Conservation (phyloP, 2,888 invertebrate genomes). For the Julus scanicus region DNA sequence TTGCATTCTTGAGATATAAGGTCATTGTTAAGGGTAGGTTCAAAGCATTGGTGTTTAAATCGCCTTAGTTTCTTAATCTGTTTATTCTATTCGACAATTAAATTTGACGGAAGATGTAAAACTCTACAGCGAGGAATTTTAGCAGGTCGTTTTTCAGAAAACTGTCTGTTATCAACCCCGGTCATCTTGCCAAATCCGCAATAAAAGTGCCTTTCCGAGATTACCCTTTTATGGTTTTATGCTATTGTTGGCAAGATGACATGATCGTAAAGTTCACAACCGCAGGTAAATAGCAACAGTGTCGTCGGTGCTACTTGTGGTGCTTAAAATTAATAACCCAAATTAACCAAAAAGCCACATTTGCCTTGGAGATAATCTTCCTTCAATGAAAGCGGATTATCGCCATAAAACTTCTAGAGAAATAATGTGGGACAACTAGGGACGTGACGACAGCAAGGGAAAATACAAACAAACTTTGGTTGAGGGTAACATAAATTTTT, state of each 20-base stretch:
- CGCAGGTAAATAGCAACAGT: neutral
- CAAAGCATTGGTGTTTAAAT: too few species aligned
- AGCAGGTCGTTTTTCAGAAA: neutral
- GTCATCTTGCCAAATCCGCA: neutral
- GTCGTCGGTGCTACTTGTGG: neutral
- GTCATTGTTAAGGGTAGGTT: too few species aligned
- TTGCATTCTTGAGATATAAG: too few species aligned
- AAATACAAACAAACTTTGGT: too few species aligned
- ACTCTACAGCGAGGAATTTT: neutral
- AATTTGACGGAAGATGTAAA: neutral
- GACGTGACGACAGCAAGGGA: too few species aligned
- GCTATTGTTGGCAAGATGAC: neutral
- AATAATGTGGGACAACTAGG: too few species aligned
- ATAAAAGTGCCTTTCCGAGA: neutral
- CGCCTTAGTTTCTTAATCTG: too few species aligned
- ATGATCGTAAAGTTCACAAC: neutral
- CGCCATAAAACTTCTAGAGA: neutral
- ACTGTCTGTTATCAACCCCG: neutral
- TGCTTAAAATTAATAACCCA: slow-evolving; percentile 15
- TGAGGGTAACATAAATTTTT: too few species aligned
- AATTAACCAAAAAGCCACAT: slow-evolving; percentile 21
- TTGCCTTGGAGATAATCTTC: slow-evolving; percentile 7
- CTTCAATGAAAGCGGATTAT: slow-evolving; percentile 3
- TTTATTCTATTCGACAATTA: too few species aligned
- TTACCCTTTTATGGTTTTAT: slow-evolving; percentile 1